These are phyloP conservation scores for Phyllotreta striolata DNA, from an alignment of 2,888 invertebrate genomes.

Conservation along the genomic window DNA sequence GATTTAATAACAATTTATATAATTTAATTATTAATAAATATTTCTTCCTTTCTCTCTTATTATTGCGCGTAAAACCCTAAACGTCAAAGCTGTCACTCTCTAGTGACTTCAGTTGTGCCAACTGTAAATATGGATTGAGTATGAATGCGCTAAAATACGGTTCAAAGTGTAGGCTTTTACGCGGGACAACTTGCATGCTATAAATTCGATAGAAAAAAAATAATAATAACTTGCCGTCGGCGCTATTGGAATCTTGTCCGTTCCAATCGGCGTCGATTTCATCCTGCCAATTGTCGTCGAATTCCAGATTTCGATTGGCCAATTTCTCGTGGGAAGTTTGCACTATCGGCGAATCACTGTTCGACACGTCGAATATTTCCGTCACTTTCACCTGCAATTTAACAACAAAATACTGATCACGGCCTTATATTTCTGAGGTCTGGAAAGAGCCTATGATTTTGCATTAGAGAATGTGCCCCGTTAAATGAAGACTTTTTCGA, in stretches of 20 bases:
- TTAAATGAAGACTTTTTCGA: constrained; percentile 9
- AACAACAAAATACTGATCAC: constrained; percentile 17
- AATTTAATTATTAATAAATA: too few relatives aligned
- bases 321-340: constrained; percentile 70
- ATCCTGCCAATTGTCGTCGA: constrained; percentile 71
- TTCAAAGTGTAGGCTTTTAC: too few relatives aligned
- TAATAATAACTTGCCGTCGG: constrained; percentile 46
- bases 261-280: constrained; percentile 50
- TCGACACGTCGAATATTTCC: constrained; percentile 88
- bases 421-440: background rate
- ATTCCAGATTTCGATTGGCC: constrained; percentile 70
- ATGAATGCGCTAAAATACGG: too few relatives aligned
- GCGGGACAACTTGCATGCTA: too few relatives aligned
- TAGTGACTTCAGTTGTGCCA: too few relatives aligned
- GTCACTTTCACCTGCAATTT: constrained; percentile 78
- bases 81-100: too few relatives aligned
- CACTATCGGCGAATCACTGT: constrained; percentile 73
- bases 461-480: too few relatives aligned
- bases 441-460: too few relatives aligned
- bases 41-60: too few relatives aligned
- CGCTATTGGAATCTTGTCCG: constrained; percentile 12
- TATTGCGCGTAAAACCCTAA: too few relatives aligned
- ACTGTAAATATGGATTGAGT: too few relatives aligned
- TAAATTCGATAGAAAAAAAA: constrained; percentile 1
- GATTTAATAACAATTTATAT: too few relatives aligned